Conservation (phyloP, 2,113 vertebrate genomes). For the Tychaedon coryphoeus region DNA sequence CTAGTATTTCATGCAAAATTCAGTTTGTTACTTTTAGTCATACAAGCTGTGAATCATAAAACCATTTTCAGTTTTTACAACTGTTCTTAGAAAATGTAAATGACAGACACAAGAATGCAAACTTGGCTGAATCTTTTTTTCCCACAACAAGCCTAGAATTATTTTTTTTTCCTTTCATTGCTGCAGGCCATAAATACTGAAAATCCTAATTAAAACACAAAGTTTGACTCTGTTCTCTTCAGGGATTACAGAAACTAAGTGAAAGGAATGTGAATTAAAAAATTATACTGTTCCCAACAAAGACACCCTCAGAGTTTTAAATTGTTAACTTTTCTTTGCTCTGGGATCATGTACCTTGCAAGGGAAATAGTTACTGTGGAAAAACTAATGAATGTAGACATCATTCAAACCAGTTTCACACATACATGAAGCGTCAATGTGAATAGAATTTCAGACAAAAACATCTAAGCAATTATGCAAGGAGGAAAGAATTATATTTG, state of each 20-base stretch:
- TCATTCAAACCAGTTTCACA: slow-evolving; percentile 52
- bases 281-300: slow-evolving; percentile 43
- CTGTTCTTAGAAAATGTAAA: slow-evolving; percentile 32
- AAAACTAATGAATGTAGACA: slow-evolving; percentile 58
- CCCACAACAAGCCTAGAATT: slow-evolving; percentile 13
- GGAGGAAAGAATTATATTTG: slow-evolving; percentile 67
- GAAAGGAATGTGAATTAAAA: slow-evolving; percentile 54
- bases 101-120: not conserved
- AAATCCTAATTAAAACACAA: slow-evolving; percentile 69
- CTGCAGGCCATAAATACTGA: slow-evolving; percentile 39
- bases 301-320: slow-evolving; percentile 43
- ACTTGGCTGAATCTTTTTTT: slow-evolving; percentile 12
- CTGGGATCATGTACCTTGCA: slow-evolving; percentile 18
- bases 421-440: slow-evolving; percentile 51
- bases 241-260: slow-evolving; percentile 47
- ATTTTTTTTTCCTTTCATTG: slow-evolving; percentile 15
- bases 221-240: slow-evolving; percentile 54
- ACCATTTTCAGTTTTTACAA: slow-evolving; percentile 22
- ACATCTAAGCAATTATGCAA: slow-evolving; percentile 49
- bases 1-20: not conserved
- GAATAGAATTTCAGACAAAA: slow-evolving; percentile 70
- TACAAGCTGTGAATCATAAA: not conserved
- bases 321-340: slow-evolving; percentile 59
- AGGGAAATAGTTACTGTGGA: slow-evolving; percentile 52
- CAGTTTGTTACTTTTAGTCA: not conserved